Evolutionary conservation across 2,888 invertebrate species (phyloP).

Genomic region (Xylota segnis): DNA sequence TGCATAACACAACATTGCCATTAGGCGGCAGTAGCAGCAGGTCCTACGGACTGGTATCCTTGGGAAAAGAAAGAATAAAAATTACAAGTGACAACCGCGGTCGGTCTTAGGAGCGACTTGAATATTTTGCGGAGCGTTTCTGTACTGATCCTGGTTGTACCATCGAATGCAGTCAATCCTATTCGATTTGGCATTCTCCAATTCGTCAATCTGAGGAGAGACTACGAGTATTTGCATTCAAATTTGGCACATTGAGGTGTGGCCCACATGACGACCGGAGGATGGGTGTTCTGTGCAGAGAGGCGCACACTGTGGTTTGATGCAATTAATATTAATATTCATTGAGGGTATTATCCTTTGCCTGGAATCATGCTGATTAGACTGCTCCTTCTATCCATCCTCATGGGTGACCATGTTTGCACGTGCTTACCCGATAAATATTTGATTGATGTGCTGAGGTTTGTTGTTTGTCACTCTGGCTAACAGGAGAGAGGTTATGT

Average conservation of each 20-base stretch:
- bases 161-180: neutral
- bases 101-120: too few species aligned
- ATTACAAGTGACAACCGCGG: too few species aligned
- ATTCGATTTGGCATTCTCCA: conserved; percentile 43
- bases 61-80: too few species aligned
- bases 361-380: conserved; percentile 54
- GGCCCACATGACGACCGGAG: conserved; percentile 51
- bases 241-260: conserved; percentile 65
- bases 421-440: conserved; percentile 52
- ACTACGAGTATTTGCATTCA: conserved; percentile 62
- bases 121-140: too few species aligned
- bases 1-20: conserved; percentile 61
- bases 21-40: conserved; percentile 50
- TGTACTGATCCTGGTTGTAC: neutral
- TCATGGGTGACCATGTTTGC: conserved; percentile 40
- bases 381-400: conserved; percentile 20
- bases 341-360: conserved; percentile 56
- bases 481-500: neutral
- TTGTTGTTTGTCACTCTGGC: neutral
- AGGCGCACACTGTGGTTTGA: conserved; percentile 36
- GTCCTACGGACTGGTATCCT: conserved; percentile 1
- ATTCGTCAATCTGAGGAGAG: conserved; percentile 61
- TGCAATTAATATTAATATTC: conserved; percentile 72
- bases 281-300: conserved; percentile 24
- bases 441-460: conserved; percentile 65